Percentiles rank a stretch among this genome's conserved stretches.
phyloP scores from a whole-genome alignment of 1,140 invertebrate species.

The Lordiphosa mommai region DNA sequence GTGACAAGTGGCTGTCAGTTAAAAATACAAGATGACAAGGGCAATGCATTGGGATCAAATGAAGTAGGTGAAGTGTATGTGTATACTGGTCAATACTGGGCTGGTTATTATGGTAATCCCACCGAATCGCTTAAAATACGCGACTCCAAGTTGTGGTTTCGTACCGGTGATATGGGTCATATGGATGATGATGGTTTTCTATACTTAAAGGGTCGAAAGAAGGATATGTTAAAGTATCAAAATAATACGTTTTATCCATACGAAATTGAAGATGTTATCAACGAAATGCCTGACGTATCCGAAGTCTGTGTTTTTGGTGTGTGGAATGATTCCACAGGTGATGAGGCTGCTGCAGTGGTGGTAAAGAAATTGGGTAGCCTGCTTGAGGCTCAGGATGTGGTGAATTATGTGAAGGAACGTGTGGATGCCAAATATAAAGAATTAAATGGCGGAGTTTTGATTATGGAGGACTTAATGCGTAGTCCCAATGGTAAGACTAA shows the following conservation, averaged over 20 bases:
- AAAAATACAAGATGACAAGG: conserved; percentile 73
- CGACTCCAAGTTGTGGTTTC: conserved; percentile 82
- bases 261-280: conserved; percentile 53
- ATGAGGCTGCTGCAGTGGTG: conserved; percentile 57
- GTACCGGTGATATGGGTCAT: conserved; percentile 84
- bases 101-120: conserved; percentile 56
- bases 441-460: conserved; percentile 77
- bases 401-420: conserved; percentile 37
- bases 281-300: conserved; percentile 42
- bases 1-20: conserved; percentile 24
- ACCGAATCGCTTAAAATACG: conserved; percentile 33
- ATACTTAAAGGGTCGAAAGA: conserved; percentile 83
- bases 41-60: conserved; percentile 30
- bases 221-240: conserved; percentile 82
- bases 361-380: conserved; percentile 29
- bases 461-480: conserved; percentile 76
- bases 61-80: conserved; percentile 60
- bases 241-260: conserved; percentile 69
- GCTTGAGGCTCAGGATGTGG: conserved; percentile 49
- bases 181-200: conserved; percentile 80
- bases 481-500: conserved; percentile 59
- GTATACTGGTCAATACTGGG: conserved; percentile 35
- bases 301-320: conserved; percentile 66
- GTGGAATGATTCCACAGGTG: conserved; percentile 41
- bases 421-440: conserved; percentile 56